Conservation (phyloP, 92 coral and sea anemone genomes). For the Zoanthus gigantus region DNA sequence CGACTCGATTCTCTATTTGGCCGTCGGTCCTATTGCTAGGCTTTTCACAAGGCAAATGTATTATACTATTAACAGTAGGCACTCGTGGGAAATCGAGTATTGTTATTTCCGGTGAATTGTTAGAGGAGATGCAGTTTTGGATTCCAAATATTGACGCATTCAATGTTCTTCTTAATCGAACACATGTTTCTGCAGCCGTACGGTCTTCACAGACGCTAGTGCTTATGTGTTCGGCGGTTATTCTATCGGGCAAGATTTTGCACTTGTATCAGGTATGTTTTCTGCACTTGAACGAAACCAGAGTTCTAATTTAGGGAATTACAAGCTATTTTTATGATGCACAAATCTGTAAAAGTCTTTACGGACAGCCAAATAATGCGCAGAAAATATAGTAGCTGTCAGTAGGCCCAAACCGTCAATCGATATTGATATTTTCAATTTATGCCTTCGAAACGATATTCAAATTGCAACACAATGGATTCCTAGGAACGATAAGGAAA, state of each 20-base stretch:
- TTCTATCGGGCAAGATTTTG: not conserved
- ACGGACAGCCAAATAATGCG: too few relatives aligned
- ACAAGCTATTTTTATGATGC: too few relatives aligned
- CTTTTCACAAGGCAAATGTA: not conserved
- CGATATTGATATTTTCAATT: slow-evolving; percentile 28
- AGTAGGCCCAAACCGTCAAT: not conserved
- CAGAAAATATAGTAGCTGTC: too few relatives aligned
- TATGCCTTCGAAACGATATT: slow-evolving; percentile 38
- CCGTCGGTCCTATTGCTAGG: not conserved
- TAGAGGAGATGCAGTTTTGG: not conserved
- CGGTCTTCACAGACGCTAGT: not conserved
- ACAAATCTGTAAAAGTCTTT: too few relatives aligned
- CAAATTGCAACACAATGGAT: not conserved
- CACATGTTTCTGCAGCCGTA: not conserved
- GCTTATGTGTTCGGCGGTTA: not conserved
- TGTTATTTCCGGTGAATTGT: not conserved
- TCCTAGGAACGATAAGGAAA: too few relatives aligned
- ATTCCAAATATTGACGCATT: not conserved
- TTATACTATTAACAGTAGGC: not conserved
- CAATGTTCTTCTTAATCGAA: not conserved
- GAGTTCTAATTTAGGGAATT: too few relatives aligned
- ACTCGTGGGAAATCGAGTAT: not conserved
- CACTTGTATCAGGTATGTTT: not conserved
- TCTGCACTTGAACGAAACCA: not conserved
- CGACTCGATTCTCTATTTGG: too few relatives aligned